phyloP scores from a whole-genome alignment of 1,140 invertebrate species.

The Hyles euphorbiae region DNA sequence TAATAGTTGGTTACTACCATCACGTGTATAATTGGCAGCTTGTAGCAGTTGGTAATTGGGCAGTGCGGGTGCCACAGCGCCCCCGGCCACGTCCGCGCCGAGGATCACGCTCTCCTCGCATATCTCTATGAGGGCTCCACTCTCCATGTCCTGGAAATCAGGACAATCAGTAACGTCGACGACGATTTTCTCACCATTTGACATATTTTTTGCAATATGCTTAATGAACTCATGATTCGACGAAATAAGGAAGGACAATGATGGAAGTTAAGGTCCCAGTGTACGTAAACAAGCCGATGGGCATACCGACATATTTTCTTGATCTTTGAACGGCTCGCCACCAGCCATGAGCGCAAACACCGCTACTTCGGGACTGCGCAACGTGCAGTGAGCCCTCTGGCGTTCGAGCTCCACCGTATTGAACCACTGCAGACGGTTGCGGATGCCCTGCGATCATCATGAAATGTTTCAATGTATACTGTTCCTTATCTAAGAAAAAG shows the following conservation, averaged over 20 bases:
- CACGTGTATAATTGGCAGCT: slow-evolving; percentile 45
- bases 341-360: slow-evolving; percentile 35
- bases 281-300: no score
- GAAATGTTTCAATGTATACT: background rate
- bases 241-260: no score
- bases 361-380: slow-evolving; percentile 44
- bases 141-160: slow-evolving; percentile 33
- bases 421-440: slow-evolving; percentile 44
- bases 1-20: slow-evolving; percentile 23
- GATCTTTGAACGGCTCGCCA: slow-evolving; percentile 33
- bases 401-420: slow-evolving; percentile 41
- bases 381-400: slow-evolving; percentile 35
- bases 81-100: slow-evolving; percentile 28
- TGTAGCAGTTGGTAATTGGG: slow-evolving; percentile 36
- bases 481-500: no score
- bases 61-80: slow-evolving; percentile 25
- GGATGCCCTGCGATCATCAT: slow-evolving; percentile 23
- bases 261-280: no score
- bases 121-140: slow-evolving; percentile 40
- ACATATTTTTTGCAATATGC: no score
- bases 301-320: slow-evolving; percentile 5
- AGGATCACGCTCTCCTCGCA: slow-evolving; percentile 44
- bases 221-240: no score
- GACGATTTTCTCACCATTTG: background rate
- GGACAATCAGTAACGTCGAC: background rate